Conservation (phyloP, 1,140 invertebrate genomes). For the Leucophenga varia region DNA sequence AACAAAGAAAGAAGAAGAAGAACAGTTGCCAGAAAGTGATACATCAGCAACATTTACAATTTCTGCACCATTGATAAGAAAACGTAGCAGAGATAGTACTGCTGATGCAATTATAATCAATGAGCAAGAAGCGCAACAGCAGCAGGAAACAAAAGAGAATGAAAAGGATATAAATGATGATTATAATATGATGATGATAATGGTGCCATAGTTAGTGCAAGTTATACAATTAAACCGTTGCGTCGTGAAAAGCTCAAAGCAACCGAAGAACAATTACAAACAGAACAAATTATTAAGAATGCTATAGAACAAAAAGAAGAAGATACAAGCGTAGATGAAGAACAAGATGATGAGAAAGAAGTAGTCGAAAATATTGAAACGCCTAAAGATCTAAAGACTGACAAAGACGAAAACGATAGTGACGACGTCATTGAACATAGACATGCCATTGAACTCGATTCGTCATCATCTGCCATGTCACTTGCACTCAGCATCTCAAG, state of each 20-base stretch:
- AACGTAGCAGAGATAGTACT: neutral
- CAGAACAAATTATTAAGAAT: too few species aligned
- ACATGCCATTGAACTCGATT: too few species aligned
- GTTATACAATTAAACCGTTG: slow-evolving; percentile 36
- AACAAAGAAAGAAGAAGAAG: too few species aligned
- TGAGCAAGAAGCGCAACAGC: too few species aligned
- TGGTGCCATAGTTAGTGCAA: slow-evolving; percentile 40
- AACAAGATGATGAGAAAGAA: slow-evolving; percentile 11
- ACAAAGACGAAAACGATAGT: slow-evolving; percentile 3
- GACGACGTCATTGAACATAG: too few species aligned
- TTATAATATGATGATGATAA: slow-evolving; percentile 16
- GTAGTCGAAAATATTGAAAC: slow-evolving; percentile 1
- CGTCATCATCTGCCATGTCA: too few species aligned
- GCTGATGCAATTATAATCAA: neutral
- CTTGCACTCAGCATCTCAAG: too few species aligned
- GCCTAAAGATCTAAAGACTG: slow-evolving; percentile 34
- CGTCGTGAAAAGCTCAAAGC: neutral
- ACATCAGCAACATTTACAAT: slow-evolving; percentile 47
- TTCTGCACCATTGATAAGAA: slow-evolving; percentile 23
- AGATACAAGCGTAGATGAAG: slow-evolving; percentile 9
- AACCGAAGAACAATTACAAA: too few species aligned
- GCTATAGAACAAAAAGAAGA: too few species aligned
- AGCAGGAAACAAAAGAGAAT: too few species aligned
- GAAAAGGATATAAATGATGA: too few species aligned
- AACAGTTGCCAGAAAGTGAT: too few species aligned